Evolutionary conservation across 2,113 vertebrate genomes (phyloP), one percentile per base, ranked within the genome.

Genomic region (Orthochromis indermauri): DNA sequence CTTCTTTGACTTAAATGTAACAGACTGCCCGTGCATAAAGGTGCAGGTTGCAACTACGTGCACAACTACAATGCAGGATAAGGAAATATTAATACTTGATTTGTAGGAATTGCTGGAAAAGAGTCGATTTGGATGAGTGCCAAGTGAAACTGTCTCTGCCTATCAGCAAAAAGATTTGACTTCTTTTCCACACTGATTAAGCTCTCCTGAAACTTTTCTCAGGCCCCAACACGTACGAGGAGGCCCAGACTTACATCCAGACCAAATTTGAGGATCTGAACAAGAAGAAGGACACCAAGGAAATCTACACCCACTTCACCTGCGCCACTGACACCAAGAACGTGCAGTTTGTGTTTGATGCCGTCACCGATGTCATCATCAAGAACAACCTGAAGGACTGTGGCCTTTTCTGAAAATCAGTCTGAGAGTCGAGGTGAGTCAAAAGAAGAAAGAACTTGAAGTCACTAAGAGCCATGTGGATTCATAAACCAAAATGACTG

Each of bases 361-460:
- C 98, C 0, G 99, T 99, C 95, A 99, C 99, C 0, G 99, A 99
- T 2, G 98, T 99, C 96, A 99, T 99, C 97, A 99, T 99, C 95
- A 99, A 99, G 95, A 99, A 99, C 97, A 99, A 99, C 97, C 97
- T 99, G 97, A 99, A 99, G 97, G 99, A 99, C 96, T 99, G 99
- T 14, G 99, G 98, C 81, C 98, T 98, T 90, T 98, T 98, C 96
- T 98, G 94, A 90, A 83, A 59, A 26, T 84, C 76, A 78, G 53
- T 73, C 42, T 51, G 81, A 87, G 54, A 90, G 84, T 91, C 73
- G 86, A 94, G 95, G 95, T 95, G 86, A 88, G 92, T 51, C 31
- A 5, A 53, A 35, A 35, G 19, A 35, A 53, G 19, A 76, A 37
- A n/a, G 55, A 21, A 24, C 21, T n/a, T 3, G 11, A 19, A 21